phyloP scores from a whole-genome alignment of 2,888 invertebrate genomes.

The Neria commutata region DNA sequence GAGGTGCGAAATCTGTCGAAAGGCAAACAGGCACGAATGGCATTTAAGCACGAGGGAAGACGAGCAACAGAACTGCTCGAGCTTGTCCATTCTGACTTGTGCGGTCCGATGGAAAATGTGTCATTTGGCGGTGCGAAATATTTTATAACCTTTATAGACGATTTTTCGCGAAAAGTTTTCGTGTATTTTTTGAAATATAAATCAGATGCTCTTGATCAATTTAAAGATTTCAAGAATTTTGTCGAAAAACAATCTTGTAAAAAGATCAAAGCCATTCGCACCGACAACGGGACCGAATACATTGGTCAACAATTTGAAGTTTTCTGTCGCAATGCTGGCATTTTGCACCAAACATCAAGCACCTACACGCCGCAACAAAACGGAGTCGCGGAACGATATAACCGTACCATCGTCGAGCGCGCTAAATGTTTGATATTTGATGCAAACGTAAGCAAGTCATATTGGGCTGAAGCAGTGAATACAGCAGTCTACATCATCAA shows the following conservation, averaged over 20 bases:
- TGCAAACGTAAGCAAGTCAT: too few species aligned
- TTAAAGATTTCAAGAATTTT: slow-evolving; percentile 36
- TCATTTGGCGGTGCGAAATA: too few species aligned
- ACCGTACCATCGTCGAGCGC: too few species aligned
- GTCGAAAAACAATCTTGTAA: slow-evolving; percentile 41
- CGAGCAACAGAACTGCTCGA: too few species aligned
- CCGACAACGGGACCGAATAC: not conserved
- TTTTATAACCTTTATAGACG: too few species aligned
- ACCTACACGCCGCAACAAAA: not conserved
- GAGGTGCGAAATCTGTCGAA: slow-evolving; percentile 25
- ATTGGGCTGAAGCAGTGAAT: not conserved
- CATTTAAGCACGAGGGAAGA: too few species aligned
- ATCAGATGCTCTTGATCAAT: too few species aligned
- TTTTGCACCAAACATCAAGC: not conserved
- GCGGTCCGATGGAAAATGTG: too few species aligned
- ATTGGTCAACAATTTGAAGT: not conserved
- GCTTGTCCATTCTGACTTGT: too few species aligned
- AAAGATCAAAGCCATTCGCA: slow-evolving; percentile 33
- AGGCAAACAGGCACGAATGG: too few species aligned
- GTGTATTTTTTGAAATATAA: slow-evolving; percentile 51
- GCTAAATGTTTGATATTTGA: too few species aligned
- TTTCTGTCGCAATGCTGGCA: slow-evolving; percentile 3
- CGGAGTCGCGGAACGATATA: not conserved
- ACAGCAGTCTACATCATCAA: slow-evolving; percentile 27
- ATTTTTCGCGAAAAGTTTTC: slow-evolving; percentile 15